Evolutionary conservation across 2,888 invertebrate species (phyloP).

Genomic region (Lacanobia wlatinum): DNA sequence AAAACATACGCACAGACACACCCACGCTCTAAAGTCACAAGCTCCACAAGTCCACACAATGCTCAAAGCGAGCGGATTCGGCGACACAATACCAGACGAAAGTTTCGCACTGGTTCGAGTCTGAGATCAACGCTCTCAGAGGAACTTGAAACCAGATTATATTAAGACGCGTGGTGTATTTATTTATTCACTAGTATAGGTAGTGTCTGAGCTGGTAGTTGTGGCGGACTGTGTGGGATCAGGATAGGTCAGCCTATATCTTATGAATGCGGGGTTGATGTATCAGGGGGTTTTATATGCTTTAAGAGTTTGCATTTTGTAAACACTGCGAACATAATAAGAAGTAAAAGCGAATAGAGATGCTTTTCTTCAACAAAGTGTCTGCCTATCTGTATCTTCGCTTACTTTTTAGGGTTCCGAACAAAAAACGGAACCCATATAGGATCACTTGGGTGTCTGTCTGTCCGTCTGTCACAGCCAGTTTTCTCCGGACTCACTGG

Average conservation of each 20-base stretch:
- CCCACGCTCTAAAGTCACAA: background rate
- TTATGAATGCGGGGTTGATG: background rate
- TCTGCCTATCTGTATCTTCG: no score
- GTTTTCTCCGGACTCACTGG: no score
- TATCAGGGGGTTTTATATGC: background rate
- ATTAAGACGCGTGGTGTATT: constrained; percentile 53
- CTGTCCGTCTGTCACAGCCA: no score
- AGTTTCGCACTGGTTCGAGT: constrained; percentile 39
- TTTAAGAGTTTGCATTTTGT: background rate
- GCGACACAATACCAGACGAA: constrained; percentile 54
- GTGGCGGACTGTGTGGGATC: background rate
- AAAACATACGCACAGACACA: background rate
- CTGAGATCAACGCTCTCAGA: constrained; percentile 55
- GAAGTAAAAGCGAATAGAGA: no score
- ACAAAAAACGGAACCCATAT: no score
- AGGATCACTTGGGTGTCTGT: no score
- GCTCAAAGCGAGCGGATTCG: constrained; percentile 17
- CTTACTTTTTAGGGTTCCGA: no score
- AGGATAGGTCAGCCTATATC: constrained; percentile 16
- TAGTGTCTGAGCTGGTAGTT: constrained; percentile 16
- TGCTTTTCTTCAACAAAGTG: no score
- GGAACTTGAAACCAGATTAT: constrained; percentile 62
- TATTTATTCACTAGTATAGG: constrained; percentile 47
- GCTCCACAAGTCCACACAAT: constrained; percentile 15
- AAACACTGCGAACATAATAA: no score